phyloP scores from a whole-genome alignment of 2,113 vertebrate species.

The Misgurnus mizolepis region DNA sequence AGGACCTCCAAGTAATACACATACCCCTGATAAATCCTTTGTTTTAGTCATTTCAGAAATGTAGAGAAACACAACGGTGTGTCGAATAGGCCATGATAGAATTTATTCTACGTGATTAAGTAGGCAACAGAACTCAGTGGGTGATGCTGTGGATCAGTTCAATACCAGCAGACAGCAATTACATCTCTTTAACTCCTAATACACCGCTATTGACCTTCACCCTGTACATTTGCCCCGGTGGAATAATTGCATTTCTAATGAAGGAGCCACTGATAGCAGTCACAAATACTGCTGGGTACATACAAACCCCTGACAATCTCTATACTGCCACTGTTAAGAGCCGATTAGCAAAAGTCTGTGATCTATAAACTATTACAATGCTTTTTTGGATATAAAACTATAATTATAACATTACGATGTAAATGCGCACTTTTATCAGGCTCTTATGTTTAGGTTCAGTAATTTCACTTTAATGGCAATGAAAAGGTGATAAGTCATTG shows the following conservation, averaged over 20 bases:
- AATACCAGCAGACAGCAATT: slow-evolving; percentile 48
- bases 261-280: slow-evolving; percentile 20
- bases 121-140: slow-evolving; percentile 2
- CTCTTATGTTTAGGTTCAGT: too few species aligned
- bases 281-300: background rate
- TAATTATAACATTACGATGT: too few species aligned
- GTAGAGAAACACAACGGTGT: background rate
- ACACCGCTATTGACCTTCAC: slow-evolving; percentile 48
- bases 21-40: background rate
- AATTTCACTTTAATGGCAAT: too few species aligned
- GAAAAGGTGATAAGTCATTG: too few species aligned
- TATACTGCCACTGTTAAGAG: background rate
- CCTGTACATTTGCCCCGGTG: slow-evolving; percentile 33
- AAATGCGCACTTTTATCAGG: too few species aligned
- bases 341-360: background rate
- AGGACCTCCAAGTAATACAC: background rate
- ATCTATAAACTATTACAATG: background rate
- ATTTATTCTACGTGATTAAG: slow-evolving; percentile 45
- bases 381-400: background rate
- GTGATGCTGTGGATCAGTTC: slow-evolving; percentile 42
- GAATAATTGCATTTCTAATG: slow-evolving; percentile 52
- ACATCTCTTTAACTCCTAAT: slow-evolving; percentile 44
- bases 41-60: background rate
- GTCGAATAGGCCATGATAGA: slow-evolving; percentile 23
- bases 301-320: background rate